Evolutionary conservation across 2,797 vertebrate genomes (phyloP).

Genomic region (Epinephelus coioides): DNA sequence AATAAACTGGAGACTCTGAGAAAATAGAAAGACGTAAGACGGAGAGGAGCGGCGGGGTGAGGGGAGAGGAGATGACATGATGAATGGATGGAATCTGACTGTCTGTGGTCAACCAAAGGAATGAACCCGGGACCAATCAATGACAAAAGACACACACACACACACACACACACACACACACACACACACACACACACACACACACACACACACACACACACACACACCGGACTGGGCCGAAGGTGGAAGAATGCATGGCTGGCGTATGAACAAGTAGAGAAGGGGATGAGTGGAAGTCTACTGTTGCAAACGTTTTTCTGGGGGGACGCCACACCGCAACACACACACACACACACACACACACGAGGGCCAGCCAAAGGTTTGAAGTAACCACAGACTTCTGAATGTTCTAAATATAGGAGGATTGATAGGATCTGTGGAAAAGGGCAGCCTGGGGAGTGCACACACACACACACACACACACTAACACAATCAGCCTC

Average conservation of each 20-base stretch:
- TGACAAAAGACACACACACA: constrained; percentile 6
- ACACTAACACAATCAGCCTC: constrained; percentile 34
- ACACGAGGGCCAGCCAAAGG: constrained; percentile 73
- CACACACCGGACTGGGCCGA: constrained; percentile 12
- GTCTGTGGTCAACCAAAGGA: constrained; percentile 68
- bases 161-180: constrained; percentile 29
- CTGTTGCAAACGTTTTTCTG: constrained; percentile 67
- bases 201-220: constrained; percentile 13
- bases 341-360: constrained; percentile 14
- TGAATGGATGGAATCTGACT: constrained; percentile 67
- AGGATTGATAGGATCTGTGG: constrained; percentile 75
- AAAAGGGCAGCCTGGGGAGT: constrained; percentile 43
- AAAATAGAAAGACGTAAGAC: not conserved
- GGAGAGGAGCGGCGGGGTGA: not conserved
- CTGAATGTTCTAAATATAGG: constrained; percentile 81
- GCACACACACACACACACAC: constrained; percentile 4
- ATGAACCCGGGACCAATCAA: constrained; percentile 58
- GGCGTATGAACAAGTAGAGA: constrained; percentile 38
- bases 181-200: constrained; percentile 26
- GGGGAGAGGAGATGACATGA: constrained; percentile 30
- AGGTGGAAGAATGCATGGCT: constrained; percentile 62
- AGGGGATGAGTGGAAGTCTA: constrained; percentile 64
- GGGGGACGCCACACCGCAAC: constrained; percentile 64
- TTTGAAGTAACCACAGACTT: constrained; percentile 73
- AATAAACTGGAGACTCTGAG: constrained; percentile 17